Evolutionary conservation across 2,797 vertebrate species (phyloP), one percentile per base, ranked within the genome.

Genomic region (Hippopotamyrus pictus): DNA sequence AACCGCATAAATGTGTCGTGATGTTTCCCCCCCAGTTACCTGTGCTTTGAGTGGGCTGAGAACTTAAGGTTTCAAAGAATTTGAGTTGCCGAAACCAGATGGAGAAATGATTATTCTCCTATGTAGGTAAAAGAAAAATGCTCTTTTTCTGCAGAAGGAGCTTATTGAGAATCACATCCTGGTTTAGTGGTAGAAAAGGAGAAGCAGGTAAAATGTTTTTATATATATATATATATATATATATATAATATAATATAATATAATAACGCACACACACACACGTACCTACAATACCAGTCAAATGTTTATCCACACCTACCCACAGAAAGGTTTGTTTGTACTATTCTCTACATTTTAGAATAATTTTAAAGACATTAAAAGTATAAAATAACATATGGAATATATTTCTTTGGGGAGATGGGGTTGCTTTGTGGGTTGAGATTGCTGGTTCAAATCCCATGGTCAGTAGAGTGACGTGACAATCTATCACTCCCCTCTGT

Each of bases 1-100:
- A 91, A 79, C 89, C 57, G 85, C 65, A 1, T 88, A 89, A 87
- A 88, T 8, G 69, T 84, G 88, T 88, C 44, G 22, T 86, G 59
- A 76, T 73, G 83, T 86, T 65, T 53, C 1, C 69, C 62, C 69
- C 79, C 46, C 86, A 53, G 86, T 44, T 62, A 88, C 54, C 86
- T 69, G 37, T 25, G 57, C 41, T 88, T 90, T 88, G 37, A 29
- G 88, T 62, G 53, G 53, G 69, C 51, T 22, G 88, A 88, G 88
- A 88, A 54, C 50, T 76, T 83, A 33, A 57, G 76, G 41, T 65
- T 89, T 86, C 37, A 59, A 50, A 85, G 59, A 9, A 51, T 50
- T 62, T 51, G 57, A 69, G 83, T 48, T 54, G 59, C 44, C 5
- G 22, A 44, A 51, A 22, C 37, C 88, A 59, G 46, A 65, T 44